Evolutionary conservation across 2,797 vertebrate genomes (phyloP).

Genomic region (Crenichthys baileyi): DNA sequence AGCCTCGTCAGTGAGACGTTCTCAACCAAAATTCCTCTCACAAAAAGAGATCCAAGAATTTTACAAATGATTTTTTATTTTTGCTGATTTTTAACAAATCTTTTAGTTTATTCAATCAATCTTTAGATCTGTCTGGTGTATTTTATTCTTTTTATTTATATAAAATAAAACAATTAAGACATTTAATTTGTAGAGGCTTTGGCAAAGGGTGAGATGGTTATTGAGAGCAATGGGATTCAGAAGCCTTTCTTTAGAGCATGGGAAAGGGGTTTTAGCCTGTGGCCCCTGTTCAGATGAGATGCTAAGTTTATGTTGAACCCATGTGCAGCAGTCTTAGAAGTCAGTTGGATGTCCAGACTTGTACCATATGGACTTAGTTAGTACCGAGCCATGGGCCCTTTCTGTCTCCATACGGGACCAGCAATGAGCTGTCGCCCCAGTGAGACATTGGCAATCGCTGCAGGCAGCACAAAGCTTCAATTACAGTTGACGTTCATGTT

Average conservation of each 20-base stretch:
- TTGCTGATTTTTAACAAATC: conserved; percentile 31
- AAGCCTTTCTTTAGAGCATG: conserved; percentile 61
- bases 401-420: conserved; percentile 60
- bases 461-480: conserved; percentile 67
- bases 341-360: conserved; percentile 74
- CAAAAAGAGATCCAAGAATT: conserved; percentile 45
- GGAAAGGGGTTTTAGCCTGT: conserved; percentile 31
- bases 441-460: conserved; percentile 59
- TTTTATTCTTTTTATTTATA: conserved; percentile 26
- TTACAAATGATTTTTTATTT: conserved; percentile 27
- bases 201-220: conserved; percentile 46
- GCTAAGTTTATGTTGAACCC: conserved; percentile 67
- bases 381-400: conserved; percentile 55
- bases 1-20: conserved; percentile 50
- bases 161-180: conserved; percentile 23
- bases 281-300: conserved; percentile 61
- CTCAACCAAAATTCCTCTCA: conserved; percentile 56
- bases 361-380: conserved; percentile 78
- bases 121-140: conserved; percentile 8
- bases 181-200: conserved; percentile 28
- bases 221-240: conserved; percentile 53
- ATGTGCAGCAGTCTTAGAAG: conserved; percentile 71
- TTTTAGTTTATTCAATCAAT: conserved; percentile 39
- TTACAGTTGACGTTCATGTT: conserved; percentile 68
- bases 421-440: conserved; percentile 54